phyloP scores from a whole-genome alignment of 2,888 invertebrate species.

The Drosophila borealis region DNA sequence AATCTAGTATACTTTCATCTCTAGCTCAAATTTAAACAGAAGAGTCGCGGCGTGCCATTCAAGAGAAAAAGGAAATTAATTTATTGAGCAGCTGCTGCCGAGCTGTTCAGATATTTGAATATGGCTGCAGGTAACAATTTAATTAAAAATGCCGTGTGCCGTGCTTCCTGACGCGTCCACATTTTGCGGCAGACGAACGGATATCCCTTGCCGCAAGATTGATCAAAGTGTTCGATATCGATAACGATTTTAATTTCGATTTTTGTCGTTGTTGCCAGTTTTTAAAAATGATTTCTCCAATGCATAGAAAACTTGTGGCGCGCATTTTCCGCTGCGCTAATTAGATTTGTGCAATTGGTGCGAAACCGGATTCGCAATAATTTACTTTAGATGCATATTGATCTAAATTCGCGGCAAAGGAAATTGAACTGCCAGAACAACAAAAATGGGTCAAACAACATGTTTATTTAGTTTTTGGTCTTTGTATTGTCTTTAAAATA shows the following conservation, averaged over 20 bases:
- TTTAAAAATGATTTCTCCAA: conserved; percentile 7
- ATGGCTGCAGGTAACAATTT: conserved; percentile 39
- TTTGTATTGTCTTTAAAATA: too few species aligned
- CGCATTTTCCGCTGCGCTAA: conserved; percentile 29
- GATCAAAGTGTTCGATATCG: conserved; percentile 28
- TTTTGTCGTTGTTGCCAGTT: conserved; percentile 2
- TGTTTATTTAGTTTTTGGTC: too few species aligned
- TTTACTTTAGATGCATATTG: conserved; percentile 44
- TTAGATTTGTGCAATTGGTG: conserved; percentile 47
- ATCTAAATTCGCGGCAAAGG: conserved; percentile 40
- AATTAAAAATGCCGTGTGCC: conserved; percentile 49
- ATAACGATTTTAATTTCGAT: conserved; percentile 20
- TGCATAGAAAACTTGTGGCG: conserved; percentile 2
- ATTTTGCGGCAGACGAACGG: conserved; percentile 20
- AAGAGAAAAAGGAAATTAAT: conserved; percentile 34
- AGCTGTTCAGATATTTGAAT: conserved; percentile 29
- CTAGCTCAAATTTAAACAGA: background rate
- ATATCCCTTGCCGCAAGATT: conserved; percentile 30
- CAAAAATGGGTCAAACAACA: conserved; percentile 1
- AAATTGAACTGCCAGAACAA: conserved; percentile 46
- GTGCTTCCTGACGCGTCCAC: background rate
- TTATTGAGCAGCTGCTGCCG: conserved; percentile 40
- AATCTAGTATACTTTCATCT: too few species aligned
- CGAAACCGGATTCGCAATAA: conserved; percentile 35
- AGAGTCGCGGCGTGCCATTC: background rate